phyloP scores from a whole-genome alignment of 2,113 vertebrate genomes.

The Callorhinus ursinus region DNA sequence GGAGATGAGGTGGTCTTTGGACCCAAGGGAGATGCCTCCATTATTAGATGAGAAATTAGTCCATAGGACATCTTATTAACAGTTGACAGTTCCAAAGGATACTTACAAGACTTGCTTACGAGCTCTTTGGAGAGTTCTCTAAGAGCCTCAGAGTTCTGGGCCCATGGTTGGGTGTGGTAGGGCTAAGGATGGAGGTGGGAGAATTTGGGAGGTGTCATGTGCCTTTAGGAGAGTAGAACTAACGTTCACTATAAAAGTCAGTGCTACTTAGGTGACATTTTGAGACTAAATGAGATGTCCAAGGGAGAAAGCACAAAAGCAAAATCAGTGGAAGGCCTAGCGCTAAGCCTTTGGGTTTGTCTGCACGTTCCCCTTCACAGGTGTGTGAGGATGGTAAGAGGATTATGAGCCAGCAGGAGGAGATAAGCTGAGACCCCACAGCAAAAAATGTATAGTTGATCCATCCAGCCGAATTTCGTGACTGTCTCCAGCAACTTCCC shows the following conservation, averaged over 20 bases:
- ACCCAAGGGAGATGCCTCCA: background rate
- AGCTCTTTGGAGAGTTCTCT: background rate
- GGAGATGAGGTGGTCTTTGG: background rate
- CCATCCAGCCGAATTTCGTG: background rate
- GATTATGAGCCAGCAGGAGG: background rate
- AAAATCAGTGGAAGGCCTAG: too few relatives aligned
- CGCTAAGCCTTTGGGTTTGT: background rate
- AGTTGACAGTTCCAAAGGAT: background rate
- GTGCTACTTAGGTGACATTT: background rate
- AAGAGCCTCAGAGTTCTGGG: background rate
- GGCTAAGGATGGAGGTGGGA: background rate
- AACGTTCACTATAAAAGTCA: background rate
- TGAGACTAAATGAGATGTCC: background rate
- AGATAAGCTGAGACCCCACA: background rate
- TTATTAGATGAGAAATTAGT: background rate
- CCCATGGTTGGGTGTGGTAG: background rate
- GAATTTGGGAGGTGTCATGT: background rate
- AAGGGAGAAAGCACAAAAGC: background rate
- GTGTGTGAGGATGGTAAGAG: background rate
- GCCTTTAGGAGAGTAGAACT: background rate
- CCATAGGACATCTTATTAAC: background rate
- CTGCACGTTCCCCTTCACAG: accelerated
- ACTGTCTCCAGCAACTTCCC: background rate
- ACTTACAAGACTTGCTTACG: background rate
- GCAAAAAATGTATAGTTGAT: accelerated